Evolutionary conservation across 2,888 invertebrate species (phyloP), one percentile per base, ranked within the genome.

Genomic region (Leptinotarsa haldemani): DNA sequence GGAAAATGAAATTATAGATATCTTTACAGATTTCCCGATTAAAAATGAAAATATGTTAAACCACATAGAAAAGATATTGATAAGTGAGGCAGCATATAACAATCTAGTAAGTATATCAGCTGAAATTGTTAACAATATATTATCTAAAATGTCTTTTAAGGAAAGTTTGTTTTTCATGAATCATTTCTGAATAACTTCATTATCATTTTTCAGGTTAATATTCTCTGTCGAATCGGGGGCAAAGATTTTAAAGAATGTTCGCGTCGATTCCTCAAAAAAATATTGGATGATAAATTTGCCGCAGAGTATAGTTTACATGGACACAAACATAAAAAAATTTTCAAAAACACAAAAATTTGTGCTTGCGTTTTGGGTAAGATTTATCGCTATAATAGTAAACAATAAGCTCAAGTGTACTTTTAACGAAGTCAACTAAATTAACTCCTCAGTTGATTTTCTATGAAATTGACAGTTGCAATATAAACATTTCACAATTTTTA

Each of bases 241-340:
- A 63, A 63, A 40, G 40, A 63, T 63, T 63, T 40, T 63, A 63
- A 63, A 40, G 63, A 58, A 63, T 63, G 63, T 30, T 40, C 16
- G n/a, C 30, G 63, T n/a, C 15, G 40, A 63, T 63, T 63, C 18
- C 25, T 63, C 15, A 40, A 63, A 63, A 63, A 63, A 63, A 18
- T 63, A 9, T 40, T 63, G 63, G 63, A 63, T 63, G 63, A 63
- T 18, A 63, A 20, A 22, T 63, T 63, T 63, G 63, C 63, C 30
- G 15, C 63, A 9, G 40, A 30, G 16, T 63, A 63, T 63, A 63
- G 63, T 63, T 40, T 63, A 16, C 63, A 40, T 5, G 63, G 30
- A 22, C 63, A 63, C 40, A 63, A 63, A 30, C 63, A 40, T 13
- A 40, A 40, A 63, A 63, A 40, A 58, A 22, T 5, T 58, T 58